Evolutionary conservation across 2,113 vertebrate species (phyloP), one percentile per base, ranked within the genome.

Genomic region (Neogale vison): DNA sequence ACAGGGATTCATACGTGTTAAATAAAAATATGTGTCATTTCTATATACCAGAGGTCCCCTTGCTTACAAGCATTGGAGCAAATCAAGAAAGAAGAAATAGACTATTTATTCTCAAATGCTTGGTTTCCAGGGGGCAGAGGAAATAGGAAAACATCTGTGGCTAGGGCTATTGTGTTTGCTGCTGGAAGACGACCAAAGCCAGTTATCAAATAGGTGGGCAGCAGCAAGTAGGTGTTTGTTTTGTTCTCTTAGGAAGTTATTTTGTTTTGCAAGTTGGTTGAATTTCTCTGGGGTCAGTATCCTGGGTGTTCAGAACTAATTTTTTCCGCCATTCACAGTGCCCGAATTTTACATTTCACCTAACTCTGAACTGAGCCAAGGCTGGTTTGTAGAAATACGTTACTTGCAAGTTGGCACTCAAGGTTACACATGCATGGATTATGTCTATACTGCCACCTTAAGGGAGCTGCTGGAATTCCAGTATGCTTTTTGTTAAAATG

Each of bases 1-100:
- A 34, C 50, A 82, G 36, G 47, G n/a, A 57, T 34, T 91, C 87
- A 34, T 21, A 89, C 13, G 34, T 45, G 42, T n/a, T 82, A 50
- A 42, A 92, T 72, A 87, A 87, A 96, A 93, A 88, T 45, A 95
- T 21, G 39, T 34, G 88, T 72, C 45, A 39, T 83, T 97, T 95
- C 84, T 93, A n/a, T 88, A 50, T 23, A 15, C 63, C 23, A 21
- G 81, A 82, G 71, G 34, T 89, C 31, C 20, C 65, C 80, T 86
- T 88, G 59, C 96, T 96, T 96, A 86, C 87, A 93, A 15, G 45
- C 52, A 10, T 4, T 21, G 59, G 3, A 63, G 29, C 39, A 61
- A 59, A 47, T 52, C 71, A 57, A 72, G 63, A 81, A 92, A 90
- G 47, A 4, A 92, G 42, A 84, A 89, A 45, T 50, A 63, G 36